phyloP scores from a whole-genome alignment of 2,888 invertebrate genomes.

The Diplolepis rosae region DNA sequence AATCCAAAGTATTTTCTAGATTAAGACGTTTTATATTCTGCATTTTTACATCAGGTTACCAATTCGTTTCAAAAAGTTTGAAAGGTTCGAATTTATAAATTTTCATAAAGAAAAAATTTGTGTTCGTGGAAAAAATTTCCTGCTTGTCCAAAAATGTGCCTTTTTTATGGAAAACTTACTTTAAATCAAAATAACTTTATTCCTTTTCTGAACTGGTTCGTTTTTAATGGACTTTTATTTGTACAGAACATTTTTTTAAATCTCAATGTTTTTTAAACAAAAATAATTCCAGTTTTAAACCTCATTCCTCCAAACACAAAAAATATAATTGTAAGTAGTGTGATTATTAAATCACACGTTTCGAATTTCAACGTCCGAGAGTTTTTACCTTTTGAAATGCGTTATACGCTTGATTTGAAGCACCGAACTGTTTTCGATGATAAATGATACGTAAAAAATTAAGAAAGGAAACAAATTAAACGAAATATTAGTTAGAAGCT shows the following conservation, averaged over 20 bases:
- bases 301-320: too few species aligned
- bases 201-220: not conserved
- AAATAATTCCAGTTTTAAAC: not conserved
- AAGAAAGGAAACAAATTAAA: slow-evolving; percentile 2
- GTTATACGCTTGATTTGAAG: slow-evolving; percentile 19
- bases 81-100: not conserved
- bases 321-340: too few species aligned
- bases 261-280: not conserved
- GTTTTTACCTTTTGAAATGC: not conserved
- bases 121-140: not conserved
- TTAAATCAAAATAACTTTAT: not conserved
- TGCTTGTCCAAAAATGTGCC: slow-evolving; percentile 29
- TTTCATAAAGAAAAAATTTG: slow-evolving; percentile 1
- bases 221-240: not conserved
- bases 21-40: not conserved
- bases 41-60: not conserved
- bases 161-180: slow-evolving; percentile 22
- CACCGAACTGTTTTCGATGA: slow-evolving; percentile 11
- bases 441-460: not conserved
- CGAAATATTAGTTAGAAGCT: slow-evolving; percentile 17
- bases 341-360: not conserved
- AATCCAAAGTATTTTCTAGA: not conserved
- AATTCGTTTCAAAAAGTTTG: not conserved
- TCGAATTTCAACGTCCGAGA: not conserved
- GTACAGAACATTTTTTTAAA: not conserved